Evolutionary conservation across 2,888 invertebrate genomes (phyloP), one percentile per base, ranked within the genome.

Genomic region (Drosophila heteroneura): DNA sequence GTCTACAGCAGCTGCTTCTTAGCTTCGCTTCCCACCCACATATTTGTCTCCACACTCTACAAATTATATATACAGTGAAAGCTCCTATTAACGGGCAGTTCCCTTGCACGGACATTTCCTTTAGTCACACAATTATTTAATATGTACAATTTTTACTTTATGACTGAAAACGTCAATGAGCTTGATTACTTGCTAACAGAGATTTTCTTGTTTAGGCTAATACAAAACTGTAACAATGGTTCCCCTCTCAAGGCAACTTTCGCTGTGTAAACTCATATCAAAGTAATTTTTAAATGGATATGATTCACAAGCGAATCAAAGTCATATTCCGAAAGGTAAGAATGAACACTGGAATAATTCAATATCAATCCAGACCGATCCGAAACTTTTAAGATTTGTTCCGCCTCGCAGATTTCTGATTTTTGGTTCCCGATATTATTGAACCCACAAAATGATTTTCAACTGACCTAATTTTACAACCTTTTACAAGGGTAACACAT

Each of bases 51-150:
- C 22, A 44, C 41, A 58, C 22, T 44, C 41, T 12, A 22, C 35
- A 41, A 58, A 58, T 41, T n/a, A 57, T 56, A 19, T 19, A 19
- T 39, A 12, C 56, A 57, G 57, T 57, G 57, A 57, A 57, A 57
- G 57, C 57, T 57, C 19, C 56, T 12, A 28, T 37, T 37, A 56
- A 37, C 37, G 37, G 56, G 6, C 52, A 52, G n/a, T 3, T 32
- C 30, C n/a, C 51, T 12, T 7, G 12, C 30, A 26, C 37, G 35
- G 16, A 37, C 26, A 37, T 19, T 35, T 56, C 12, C 56, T 10
- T 54, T 26, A 28, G 28, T 51, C 51, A 47, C 47, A 47, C 47
- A 47, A 47, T 47, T 47, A 26, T 26, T 47, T 26, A 47, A 9
- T 47, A 47, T 16, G 26, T 16, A 26, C 47, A 16, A 26, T 9